phyloP scores from a whole-genome alignment of 2,888 invertebrate genomes.

The Eueremaeus valkanovi region DNA sequence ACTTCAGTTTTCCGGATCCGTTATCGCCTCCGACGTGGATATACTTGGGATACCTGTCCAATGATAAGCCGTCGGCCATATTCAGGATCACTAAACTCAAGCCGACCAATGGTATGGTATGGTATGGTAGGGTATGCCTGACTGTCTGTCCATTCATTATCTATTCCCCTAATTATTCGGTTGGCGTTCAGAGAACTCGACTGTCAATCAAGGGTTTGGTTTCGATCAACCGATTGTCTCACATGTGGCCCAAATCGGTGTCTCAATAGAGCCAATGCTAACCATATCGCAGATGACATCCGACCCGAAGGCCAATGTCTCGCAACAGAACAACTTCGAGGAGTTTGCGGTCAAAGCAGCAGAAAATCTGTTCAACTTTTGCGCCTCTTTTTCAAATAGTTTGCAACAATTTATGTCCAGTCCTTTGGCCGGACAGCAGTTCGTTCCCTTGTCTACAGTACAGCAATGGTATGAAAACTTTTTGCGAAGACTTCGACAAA shows the following conservation, averaged over 20 bases:
- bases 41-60: slow-evolving; percentile 84
- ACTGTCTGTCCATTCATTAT: neutral
- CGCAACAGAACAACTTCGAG: slow-evolving; percentile 53
- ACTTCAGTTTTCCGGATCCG: slow-evolving; percentile 91
- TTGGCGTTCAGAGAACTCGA: neutral
- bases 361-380: slow-evolving; percentile 85
- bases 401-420: slow-evolving; percentile 56
- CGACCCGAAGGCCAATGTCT: slow-evolving; percentile 52
- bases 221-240: slow-evolving; percentile 66
- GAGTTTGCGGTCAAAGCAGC: slow-evolving; percentile 79
- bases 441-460: slow-evolving; percentile 78
- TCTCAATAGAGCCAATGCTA: slow-evolving; percentile 73
- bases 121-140: no score
- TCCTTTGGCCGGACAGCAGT: slow-evolving; percentile 69
- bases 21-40: slow-evolving; percentile 88
- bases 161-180: neutral
- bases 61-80: slow-evolving; percentile 92
- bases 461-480: slow-evolving; percentile 94
- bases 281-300: slow-evolving; percentile 57
- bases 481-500: slow-evolving; percentile 75
- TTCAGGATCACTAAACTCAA: slow-evolving; percentile 77
- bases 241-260: slow-evolving; percentile 89
- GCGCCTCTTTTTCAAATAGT: slow-evolving; percentile 78
- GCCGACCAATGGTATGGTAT: slow-evolving; percentile 28
- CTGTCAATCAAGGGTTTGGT: slow-evolving; percentile 51